A percentile compares a stretch with the other conserved stretches of the same genome.
phyloP scores from a whole-genome alignment of 2,797 vertebrate species.

The Darevskia nairensis region DNA sequence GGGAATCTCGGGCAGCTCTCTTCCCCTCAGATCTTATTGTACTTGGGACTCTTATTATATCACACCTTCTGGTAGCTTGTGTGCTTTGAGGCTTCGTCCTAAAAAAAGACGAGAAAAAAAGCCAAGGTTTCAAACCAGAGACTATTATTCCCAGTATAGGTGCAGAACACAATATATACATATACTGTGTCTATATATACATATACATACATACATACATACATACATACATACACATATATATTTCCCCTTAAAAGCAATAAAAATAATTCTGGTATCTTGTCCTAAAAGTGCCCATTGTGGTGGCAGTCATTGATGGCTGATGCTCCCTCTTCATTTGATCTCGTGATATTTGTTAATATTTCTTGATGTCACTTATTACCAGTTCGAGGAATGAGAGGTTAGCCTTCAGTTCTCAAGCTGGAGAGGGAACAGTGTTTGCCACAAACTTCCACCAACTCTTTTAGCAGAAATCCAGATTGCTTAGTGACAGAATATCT shows the following conservation, averaged over 20 bases:
- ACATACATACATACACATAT: too few relatives aligned
- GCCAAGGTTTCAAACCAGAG: too few relatives aligned
- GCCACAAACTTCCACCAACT: too few relatives aligned
- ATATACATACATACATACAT: too few relatives aligned
- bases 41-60: too few relatives aligned
- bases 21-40: background rate
- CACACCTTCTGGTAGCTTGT: background rate
- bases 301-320: background rate
- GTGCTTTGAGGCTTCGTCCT: background rate
- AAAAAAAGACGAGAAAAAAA: background rate
- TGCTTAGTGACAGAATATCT: background rate
- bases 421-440: background rate
- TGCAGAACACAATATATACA: background rate
- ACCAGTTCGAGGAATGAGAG: background rate
- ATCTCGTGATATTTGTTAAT: background rate
- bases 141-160: background rate
- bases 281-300: background rate
- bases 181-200: too few relatives aligned
- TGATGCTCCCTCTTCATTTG: background rate
- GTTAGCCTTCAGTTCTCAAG: too few relatives aligned
- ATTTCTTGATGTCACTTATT: background rate
- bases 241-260: too few relatives aligned
- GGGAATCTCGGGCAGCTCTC: background rate
- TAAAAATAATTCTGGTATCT: background rate
- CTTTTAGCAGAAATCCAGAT: background rate